These are phyloP conservation scores for Drosophila repletoides DNA, from an alignment of 1,140 invertebrate species.

Conservation along the genomic window DNA sequence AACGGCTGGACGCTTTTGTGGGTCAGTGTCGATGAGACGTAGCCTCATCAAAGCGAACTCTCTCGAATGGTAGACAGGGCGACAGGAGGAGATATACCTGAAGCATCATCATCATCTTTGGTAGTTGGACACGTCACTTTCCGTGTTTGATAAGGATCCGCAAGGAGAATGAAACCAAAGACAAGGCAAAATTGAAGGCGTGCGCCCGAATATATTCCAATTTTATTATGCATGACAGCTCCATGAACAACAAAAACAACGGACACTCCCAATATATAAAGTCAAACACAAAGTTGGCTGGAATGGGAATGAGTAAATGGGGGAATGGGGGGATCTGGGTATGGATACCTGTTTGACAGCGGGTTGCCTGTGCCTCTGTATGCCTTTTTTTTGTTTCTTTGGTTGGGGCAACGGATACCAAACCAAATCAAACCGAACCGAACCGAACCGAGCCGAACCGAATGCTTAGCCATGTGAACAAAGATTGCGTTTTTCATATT, in stretches of 20 bases:
- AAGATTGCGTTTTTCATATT: constrained; percentile 79
- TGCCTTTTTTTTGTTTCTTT: constrained; percentile 20
- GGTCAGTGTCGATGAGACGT: constrained; percentile 54
- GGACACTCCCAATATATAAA: constrained; percentile 66
- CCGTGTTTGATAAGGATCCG: constrained; percentile 79
- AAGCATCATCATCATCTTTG: constrained; percentile 64
- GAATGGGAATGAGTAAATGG: not conserved
- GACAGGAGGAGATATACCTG: not conserved
- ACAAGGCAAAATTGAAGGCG: constrained; percentile 62
- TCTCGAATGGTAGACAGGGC: not conserved
- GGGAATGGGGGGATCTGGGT: constrained; percentile 7
- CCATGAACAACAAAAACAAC: constrained; percentile 45
- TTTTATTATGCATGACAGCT: constrained; percentile 80
- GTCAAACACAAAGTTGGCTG: constrained; percentile 30
- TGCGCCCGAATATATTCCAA: constrained; percentile 76
- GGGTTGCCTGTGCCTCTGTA: constrained; percentile 50
- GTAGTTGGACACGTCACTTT: constrained; percentile 70
- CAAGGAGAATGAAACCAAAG: constrained; percentile 56
- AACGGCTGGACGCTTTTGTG: constrained; percentile 47
- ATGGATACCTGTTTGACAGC: constrained; percentile 73
- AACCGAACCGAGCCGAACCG: constrained; percentile 6
- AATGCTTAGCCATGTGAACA: constrained; percentile 78
- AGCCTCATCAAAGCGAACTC: constrained; percentile 2
- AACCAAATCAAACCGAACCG: not conserved
- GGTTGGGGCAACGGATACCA: no score